These are phyloP conservation scores for Leptothorax acervorum DNA, from an alignment of 2,888 invertebrate species.

Conservation along the genomic window DNA sequence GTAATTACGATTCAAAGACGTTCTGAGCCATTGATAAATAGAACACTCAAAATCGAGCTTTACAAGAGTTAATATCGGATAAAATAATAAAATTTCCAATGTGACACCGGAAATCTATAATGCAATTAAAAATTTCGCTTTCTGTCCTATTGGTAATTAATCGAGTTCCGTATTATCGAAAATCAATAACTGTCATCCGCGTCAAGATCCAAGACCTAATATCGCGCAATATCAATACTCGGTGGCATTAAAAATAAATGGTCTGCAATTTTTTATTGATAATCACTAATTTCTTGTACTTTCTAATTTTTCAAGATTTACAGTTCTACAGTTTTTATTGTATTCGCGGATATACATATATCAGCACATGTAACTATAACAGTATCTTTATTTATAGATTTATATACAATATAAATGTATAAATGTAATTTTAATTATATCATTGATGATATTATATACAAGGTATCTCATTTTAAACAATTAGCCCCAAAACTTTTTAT, in stretches of 20 bases:
- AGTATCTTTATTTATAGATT: not conserved
- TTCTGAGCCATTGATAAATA: not conserved
- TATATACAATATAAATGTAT: not conserved
- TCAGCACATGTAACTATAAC: not conserved
- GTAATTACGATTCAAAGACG: not conserved
- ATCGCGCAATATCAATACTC: slow-evolving; percentile 4
- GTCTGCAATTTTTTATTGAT: not conserved
- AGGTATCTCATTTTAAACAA: no score
- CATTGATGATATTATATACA: not conserved
- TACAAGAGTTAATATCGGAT: not conserved
- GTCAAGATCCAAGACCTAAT: slow-evolving; percentile 7
- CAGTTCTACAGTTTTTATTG: not conserved
- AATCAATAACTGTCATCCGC: slow-evolving; percentile 16
- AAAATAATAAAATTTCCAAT: slow-evolving; percentile 10
- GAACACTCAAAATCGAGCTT: not conserved
- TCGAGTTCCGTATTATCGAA: slow-evolving; percentile 2
- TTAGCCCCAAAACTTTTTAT: no score
- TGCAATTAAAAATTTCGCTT: slow-evolving; percentile 21
- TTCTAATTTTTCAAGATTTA: not conserved
- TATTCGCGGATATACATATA: not conserved
- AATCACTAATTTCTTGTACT: not conserved
- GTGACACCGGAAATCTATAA: slow-evolving; percentile 4
- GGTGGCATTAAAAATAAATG: not conserved
- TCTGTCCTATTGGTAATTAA: slow-evolving; percentile 24
- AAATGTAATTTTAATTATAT: not conserved